Conservation (phyloP, 2,113 vertebrate species). For the Mesocricetus auratus region DNA sequence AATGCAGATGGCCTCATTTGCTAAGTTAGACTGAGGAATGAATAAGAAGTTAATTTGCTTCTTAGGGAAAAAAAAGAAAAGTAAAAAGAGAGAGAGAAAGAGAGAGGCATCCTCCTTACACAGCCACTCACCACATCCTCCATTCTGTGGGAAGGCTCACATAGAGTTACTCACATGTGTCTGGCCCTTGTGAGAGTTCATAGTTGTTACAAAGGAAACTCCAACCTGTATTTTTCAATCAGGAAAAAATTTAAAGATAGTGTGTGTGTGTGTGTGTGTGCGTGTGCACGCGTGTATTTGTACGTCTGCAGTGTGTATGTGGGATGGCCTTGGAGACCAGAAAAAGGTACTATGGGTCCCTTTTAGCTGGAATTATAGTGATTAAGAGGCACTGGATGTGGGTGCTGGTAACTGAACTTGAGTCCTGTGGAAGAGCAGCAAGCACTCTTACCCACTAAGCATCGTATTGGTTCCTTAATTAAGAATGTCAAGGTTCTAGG, state of each 20-base stretch:
- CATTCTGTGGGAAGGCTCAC: not conserved
- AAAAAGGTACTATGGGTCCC: no score
- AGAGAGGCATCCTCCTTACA: not conserved
- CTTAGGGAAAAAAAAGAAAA: not conserved
- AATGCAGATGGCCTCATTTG: not conserved
- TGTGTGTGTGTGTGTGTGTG: not conserved
- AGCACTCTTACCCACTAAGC: not conserved
- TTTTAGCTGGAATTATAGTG: not conserved
- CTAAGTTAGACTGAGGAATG: slow-evolving; percentile 14
- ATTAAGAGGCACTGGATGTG: no score
- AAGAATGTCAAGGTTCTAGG: not conserved
- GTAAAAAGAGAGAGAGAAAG: not conserved
- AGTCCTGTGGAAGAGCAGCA: not conserved
- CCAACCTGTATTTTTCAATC: not conserved
- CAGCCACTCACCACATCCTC: not conserved
- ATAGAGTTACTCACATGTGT: not conserved
- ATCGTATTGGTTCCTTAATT: not conserved
- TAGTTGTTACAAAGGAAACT: not conserved
- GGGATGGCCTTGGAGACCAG: no score
- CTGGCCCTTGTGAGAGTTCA: not conserved
- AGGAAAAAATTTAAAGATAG: not conserved
- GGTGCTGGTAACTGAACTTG: no score
- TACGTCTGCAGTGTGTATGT: not conserved
- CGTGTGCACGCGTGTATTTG: not conserved
- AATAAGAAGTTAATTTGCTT: slow-evolving; percentile 35